Percentiles rank a stretch among this genome's conserved stretches.
These are phyloP conservation scores for Gorsachius goisagi DNA, from an alignment of 2,113 vertebrate genomes.

Conservation along the genomic window DNA sequence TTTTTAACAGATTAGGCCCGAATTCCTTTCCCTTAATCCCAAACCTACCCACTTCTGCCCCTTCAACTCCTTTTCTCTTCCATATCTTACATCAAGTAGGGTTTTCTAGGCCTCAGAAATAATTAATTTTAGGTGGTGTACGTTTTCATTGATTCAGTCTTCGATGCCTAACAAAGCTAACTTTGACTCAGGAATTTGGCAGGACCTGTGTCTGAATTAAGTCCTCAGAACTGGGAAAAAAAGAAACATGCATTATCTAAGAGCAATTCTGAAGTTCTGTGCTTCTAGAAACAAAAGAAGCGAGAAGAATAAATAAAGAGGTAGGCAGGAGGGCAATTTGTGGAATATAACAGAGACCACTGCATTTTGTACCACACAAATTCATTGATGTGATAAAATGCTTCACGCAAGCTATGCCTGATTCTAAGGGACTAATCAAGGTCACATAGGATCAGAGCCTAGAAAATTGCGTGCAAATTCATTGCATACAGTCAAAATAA, in stretches of 20 bases:
- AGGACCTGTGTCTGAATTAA: not conserved
- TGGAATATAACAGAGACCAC: not conserved
- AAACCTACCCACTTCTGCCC: not conserved
- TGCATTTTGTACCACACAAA: not conserved
- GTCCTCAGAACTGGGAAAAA: not conserved
- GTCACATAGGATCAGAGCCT: not conserved
- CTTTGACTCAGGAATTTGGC: not conserved
- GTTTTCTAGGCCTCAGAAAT: not conserved
- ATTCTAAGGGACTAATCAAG: not conserved
- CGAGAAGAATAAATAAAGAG: not conserved
- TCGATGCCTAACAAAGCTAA: not conserved
- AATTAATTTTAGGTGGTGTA: not conserved
- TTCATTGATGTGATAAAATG: not conserved
- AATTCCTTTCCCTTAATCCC: constrained; percentile 19
- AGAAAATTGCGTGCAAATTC: not conserved
- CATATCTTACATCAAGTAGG: not conserved
- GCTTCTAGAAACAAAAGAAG: not conserved
- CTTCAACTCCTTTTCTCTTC: not conserved
- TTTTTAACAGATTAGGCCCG: not conserved
- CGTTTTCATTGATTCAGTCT: not conserved
- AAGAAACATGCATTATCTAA: not conserved
- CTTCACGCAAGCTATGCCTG: not conserved
- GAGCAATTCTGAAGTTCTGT: not conserved
- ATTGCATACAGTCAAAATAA: not conserved
- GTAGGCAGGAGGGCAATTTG: not conserved